Percentiles rank a stretch among this genome's conserved stretches.
phyloP scores from a whole-genome alignment of 2,888 invertebrate genomes.

The Emmelina monodactyla region DNA sequence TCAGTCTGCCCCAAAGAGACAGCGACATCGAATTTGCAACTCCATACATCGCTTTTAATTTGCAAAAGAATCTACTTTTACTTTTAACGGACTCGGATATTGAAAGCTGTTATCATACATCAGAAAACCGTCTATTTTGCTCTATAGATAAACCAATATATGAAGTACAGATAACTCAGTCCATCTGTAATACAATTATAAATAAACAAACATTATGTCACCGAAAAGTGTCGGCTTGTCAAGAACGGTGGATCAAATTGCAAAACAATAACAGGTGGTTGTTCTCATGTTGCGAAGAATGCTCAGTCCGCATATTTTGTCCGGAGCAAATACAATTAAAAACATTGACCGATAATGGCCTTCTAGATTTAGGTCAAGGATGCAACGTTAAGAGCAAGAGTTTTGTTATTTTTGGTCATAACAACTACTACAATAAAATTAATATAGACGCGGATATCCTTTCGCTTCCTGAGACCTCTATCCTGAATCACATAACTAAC shows the following conservation, averaged over 20 bases:
- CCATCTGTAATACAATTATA: neutral
- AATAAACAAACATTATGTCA: neutral
- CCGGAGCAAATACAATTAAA: neutral
- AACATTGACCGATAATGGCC: neutral
- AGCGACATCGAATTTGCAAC: neutral
- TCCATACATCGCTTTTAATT: conserved; percentile 1
- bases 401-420: no score
- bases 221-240: neutral
- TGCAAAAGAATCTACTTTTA: neutral
- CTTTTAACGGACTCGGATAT: neutral
- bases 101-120: neutral
- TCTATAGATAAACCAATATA: neutral
- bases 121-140: neutral
- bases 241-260: neutral
- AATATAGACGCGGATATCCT: no score
- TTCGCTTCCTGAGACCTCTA: no score
- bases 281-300: conserved; percentile 1
- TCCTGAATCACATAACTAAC: no score
- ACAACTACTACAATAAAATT: no score
- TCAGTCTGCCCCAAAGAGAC: conserved; percentile 1
- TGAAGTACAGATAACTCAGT: neutral
- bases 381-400: neutral
- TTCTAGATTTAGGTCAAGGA: neutral
- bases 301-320: neutral
- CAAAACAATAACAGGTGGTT: neutral